phyloP scores from a whole-genome alignment of 2,113 vertebrate species.

The Daboia siamensis region DNA sequence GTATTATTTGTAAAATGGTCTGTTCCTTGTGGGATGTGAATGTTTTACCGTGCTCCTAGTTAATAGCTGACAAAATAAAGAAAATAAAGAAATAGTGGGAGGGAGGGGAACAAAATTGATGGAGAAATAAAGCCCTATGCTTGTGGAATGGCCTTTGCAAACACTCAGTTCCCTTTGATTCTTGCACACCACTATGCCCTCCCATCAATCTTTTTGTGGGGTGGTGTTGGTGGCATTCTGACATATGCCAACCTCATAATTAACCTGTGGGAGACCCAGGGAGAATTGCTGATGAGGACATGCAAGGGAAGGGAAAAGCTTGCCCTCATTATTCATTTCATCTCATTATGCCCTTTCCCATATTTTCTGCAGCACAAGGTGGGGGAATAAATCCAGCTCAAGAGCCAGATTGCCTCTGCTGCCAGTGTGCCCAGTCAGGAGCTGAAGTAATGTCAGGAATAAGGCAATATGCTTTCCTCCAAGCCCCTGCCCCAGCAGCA shows the following conservation, averaged over 20 bases:
- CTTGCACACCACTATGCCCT: background rate
- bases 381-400: background rate
- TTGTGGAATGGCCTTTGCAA: background rate
- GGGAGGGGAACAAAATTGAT: background rate
- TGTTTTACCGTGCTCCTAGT: conserved; percentile 5
- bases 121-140: background rate
- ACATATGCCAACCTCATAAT: conserved; percentile 13
- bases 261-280: conserved; percentile 10
- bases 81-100: background rate
- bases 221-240: background rate
- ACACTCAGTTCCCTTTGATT: background rate
- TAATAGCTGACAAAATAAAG: background rate
- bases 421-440: background rate
- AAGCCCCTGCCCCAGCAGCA: background rate
- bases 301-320: background rate
- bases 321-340: background rate
- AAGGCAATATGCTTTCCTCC: background rate
- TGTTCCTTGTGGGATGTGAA: background rate
- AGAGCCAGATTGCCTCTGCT: background rate
- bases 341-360: background rate
- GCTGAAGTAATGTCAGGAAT: background rate
- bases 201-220: background rate
- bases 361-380: background rate
- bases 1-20: background rate
- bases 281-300: background rate